These are phyloP conservation scores for Apodemus sylvaticus DNA, from an alignment of 2,113 vertebrate species.

Conservation along the genomic window DNA sequence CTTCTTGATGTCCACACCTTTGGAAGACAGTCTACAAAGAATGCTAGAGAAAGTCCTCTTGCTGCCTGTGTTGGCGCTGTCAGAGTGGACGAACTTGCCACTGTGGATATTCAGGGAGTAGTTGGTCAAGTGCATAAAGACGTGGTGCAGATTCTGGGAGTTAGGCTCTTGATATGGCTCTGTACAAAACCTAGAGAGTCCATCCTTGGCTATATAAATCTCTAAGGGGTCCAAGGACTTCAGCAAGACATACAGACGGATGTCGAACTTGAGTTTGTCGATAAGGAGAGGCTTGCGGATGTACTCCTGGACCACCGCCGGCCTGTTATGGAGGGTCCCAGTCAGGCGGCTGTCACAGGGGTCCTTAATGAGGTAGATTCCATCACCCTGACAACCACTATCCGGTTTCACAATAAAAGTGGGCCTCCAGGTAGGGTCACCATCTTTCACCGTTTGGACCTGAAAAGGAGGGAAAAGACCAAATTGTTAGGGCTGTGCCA, in stretches of 20 bases:
- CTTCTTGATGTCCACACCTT: slow-evolving; percentile 94
- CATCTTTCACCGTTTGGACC: slow-evolving; percentile 92
- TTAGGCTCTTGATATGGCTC: slow-evolving; percentile 97
- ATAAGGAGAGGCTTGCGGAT: slow-evolving; percentile 95
- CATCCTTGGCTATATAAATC: slow-evolving; percentile 98
- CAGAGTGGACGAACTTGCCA: slow-evolving; percentile 95
- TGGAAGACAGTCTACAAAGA: slow-evolving; percentile 91
- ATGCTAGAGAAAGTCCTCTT: slow-evolving; percentile 97
- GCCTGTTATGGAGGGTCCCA: slow-evolving; percentile 88
- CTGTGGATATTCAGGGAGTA: slow-evolving; percentile 98
- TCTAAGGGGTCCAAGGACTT: slow-evolving; percentile 96
- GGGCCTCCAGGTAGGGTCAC: slow-evolving; percentile 88
- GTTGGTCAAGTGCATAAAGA: slow-evolving; percentile 99
- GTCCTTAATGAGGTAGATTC: slow-evolving; percentile 99
- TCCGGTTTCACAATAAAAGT: slow-evolving; percentile 98
- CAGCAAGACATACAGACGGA: slow-evolving; percentile 96
- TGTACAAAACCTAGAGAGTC: slow-evolving; percentile 97
- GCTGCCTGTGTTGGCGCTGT: slow-evolving; percentile 94
- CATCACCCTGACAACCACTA: slow-evolving; percentile 96
- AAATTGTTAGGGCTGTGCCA: background rate
- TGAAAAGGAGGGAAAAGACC: slow-evolving; percentile 70
- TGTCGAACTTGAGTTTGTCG: slow-evolving; percentile 98
- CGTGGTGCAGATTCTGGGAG: slow-evolving; percentile 94
- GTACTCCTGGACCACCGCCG: slow-evolving; percentile 96
- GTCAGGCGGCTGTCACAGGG: slow-evolving; percentile 90